Conservation (phyloP, 30 jellyfish, hydroid and myxozoan species). For the Catostylus mosaicus region DNA sequence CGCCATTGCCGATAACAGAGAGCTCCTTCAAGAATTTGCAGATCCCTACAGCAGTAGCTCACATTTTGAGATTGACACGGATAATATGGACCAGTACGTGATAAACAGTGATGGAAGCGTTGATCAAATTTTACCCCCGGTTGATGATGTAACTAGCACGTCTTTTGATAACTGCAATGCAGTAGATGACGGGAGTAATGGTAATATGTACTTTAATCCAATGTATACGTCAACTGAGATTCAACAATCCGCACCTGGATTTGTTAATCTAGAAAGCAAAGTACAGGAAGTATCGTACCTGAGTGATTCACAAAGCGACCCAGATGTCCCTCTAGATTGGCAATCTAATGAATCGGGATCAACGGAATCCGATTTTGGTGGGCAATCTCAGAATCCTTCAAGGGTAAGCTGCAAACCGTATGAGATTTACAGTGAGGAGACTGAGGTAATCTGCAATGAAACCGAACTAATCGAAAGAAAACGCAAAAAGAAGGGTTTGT, state of each 20-base stretch:
- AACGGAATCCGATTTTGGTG: not conserved
- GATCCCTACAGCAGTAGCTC: conserved; percentile 13
- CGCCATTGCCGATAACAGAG: conserved; percentile 25
- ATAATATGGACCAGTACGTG: conserved; percentile 46
- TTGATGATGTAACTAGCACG: not conserved
- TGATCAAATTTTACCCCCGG: conserved; percentile 12
- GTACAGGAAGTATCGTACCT: not conserved
- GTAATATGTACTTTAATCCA: conserved; percentile 73
- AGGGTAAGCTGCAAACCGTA: conserved; percentile 8
- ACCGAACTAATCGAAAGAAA: conserved; percentile 32
- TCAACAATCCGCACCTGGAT: not conserved
- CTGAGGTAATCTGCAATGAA: conserved; percentile 26
- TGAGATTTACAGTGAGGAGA: conserved; percentile 43
- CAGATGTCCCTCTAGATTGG: conserved; percentile 18
- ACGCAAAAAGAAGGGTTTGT: conserved; percentile 56
- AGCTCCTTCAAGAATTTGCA: conserved; percentile 49
- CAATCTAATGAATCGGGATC: conserved; percentile 17
- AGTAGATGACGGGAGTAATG: conserved; percentile 14
- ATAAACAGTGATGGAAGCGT: conserved; percentile 38
- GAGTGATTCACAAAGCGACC: conserved; percentile 11
- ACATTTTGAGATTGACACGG: conserved; percentile 62
- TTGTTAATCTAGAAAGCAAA: not conserved
- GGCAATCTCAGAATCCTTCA: not conserved
- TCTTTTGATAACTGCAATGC: not conserved
- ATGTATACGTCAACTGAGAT: conserved; percentile 55